Percentiles rank a stretch among this genome's conserved stretches.
Conservation (phyloP, 2,888 invertebrate species). For the Calliscelio sp. region DNA sequence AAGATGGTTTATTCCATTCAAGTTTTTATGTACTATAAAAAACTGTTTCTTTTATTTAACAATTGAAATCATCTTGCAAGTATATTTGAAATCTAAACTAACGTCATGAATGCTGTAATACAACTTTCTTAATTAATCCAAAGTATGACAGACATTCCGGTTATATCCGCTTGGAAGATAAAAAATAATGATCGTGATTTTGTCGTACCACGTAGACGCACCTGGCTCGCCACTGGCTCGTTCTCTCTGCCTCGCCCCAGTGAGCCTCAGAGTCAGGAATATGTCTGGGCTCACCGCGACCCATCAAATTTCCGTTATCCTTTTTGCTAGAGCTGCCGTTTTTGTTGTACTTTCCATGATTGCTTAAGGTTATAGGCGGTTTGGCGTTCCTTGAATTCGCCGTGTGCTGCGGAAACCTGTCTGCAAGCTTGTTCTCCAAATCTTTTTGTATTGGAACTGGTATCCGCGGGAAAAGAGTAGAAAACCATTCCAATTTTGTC, state of each 20-base stretch:
- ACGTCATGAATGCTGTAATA: too few species aligned
- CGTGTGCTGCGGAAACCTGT: constrained; percentile 88
- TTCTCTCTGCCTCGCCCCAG: constrained; percentile 86
- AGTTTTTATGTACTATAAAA: too few species aligned
- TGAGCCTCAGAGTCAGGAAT: constrained; percentile 85
- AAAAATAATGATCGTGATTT: constrained; percentile 82
- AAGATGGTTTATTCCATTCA: too few species aligned
- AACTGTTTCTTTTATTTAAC: too few species aligned
- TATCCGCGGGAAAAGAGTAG: constrained; percentile 98
- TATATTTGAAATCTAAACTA: too few species aligned
- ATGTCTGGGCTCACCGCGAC: constrained; percentile 82
- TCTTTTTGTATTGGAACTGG: constrained; percentile 99
- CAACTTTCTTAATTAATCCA: too few species aligned
- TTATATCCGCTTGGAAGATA: constrained; percentile 4
- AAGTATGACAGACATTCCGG: too few species aligned
- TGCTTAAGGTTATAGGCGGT: constrained; percentile 84
- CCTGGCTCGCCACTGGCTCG: constrained; percentile 86
- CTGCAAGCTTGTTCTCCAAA: constrained; percentile 91
- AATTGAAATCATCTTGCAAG: too few species aligned
- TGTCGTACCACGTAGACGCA: constrained; percentile 86
- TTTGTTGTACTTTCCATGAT: constrained; percentile 83
- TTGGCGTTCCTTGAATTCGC: constrained; percentile 84
- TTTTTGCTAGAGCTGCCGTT: constrained; percentile 77
- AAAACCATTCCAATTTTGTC: constrained; percentile 99
- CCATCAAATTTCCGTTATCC: constrained; percentile 81